Evolutionary conservation across 2,888 invertebrate genomes (phyloP).

Genomic region (Apotomis betuletana): DNA sequence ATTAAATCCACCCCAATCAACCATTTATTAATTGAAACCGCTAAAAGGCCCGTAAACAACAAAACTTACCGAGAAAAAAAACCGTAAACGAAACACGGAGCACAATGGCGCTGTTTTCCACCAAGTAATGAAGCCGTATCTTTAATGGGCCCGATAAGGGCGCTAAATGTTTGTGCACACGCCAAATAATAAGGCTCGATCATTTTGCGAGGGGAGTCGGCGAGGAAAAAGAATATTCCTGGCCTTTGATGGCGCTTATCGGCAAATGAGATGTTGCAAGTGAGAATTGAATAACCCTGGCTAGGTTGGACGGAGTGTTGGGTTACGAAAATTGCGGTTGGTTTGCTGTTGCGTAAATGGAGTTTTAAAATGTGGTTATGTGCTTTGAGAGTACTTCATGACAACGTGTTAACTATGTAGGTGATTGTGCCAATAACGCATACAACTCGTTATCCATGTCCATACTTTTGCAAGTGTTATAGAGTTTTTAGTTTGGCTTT

Average conservation of each 20-base stretch:
- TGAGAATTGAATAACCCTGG: slow-evolving; percentile 68
- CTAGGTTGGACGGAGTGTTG: slow-evolving; percentile 37
- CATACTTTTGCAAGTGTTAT: too few relatives aligned
- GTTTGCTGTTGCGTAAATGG: background rate
- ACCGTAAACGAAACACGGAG: slow-evolving; percentile 50
- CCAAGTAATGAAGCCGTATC: slow-evolving; percentile 81
- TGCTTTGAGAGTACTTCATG: background rate
- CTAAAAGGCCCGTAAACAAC: slow-evolving; percentile 46
- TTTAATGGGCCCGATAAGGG: slow-evolving; percentile 81
- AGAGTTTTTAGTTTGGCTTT: too few relatives aligned
- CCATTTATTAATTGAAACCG: slow-evolving; percentile 39
- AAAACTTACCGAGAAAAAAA: slow-evolving; percentile 50
- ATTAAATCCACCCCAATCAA: slow-evolving; percentile 25
- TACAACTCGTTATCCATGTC: too few relatives aligned
- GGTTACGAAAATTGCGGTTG: slow-evolving; percentile 1
- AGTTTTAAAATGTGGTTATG: background rate
- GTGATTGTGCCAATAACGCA: too few relatives aligned
- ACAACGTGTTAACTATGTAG: too few relatives aligned
- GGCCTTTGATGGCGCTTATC: slow-evolving; percentile 65
- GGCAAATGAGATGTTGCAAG: slow-evolving; percentile 63
- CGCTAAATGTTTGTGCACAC: slow-evolving; percentile 82
- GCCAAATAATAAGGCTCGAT: slow-evolving; percentile 82
- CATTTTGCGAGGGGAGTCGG: slow-evolving; percentile 76
- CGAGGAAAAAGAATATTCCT: slow-evolving; percentile 69
- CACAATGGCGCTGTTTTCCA: slow-evolving; percentile 55